phyloP scores from a whole-genome alignment of 2,888 invertebrate genomes.

The Hipparchia sbordonii region DNA sequence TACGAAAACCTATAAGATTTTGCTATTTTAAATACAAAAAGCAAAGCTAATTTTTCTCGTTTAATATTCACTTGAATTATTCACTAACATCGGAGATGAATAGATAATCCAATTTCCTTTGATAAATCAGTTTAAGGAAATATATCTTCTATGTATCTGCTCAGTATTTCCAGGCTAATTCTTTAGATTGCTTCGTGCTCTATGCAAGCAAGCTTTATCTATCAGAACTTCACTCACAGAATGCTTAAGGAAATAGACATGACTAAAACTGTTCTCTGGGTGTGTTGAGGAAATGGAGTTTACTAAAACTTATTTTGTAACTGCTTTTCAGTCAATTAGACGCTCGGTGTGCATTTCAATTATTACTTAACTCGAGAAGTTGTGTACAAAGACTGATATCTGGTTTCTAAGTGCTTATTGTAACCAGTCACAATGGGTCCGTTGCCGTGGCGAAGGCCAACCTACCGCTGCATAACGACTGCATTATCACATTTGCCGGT shows the following conservation, averaged over 20 bases:
- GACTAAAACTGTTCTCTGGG: not conserved
- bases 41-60: too few species aligned
- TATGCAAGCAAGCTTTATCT: not conserved
- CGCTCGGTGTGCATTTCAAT: conserved; percentile 43
- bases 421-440: conserved; percentile 69
- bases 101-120: not conserved
- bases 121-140: not conserved
- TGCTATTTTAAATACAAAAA: not conserved
- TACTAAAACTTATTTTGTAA: conserved; percentile 26
- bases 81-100: not conserved
- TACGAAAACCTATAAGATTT: not conserved
- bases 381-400: conserved; percentile 69
- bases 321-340: conserved; percentile 39
- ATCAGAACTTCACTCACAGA: not conserved
- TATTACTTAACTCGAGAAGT: conserved; percentile 60
- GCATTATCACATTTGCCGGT: conserved; percentile 57
- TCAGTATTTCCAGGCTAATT: not conserved
- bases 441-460: conserved; percentile 77
- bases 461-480: conserved; percentile 71
- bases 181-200: not conserved
- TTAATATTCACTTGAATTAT: not conserved
- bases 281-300: not conserved
- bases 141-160: not conserved
- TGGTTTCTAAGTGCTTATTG: conserved; percentile 77
- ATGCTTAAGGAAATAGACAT: not conserved